A percentile compares a stretch with the other conserved stretches of the same genome.
These are phyloP conservation scores for Caretta caretta DNA, from an alignment of 2,113 vertebrate genomes.

Conservation along the genomic window DNA sequence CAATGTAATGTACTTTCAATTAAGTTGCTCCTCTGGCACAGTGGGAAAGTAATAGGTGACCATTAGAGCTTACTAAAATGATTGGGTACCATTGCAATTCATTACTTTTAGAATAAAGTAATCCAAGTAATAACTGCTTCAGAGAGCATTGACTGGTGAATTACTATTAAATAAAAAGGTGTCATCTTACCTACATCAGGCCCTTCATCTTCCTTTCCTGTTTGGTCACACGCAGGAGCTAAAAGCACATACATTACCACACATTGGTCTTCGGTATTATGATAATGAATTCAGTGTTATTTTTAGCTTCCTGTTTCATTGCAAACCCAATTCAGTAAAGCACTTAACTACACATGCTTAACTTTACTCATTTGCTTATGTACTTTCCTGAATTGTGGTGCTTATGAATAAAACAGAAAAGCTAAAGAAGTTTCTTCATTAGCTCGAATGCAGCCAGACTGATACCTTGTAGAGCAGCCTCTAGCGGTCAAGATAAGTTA, in stretches of 20 bases:
- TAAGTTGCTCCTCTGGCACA: not conserved
- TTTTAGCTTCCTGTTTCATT: not conserved
- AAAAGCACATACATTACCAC: not conserved
- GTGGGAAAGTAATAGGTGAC: not conserved
- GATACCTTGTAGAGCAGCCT: not conserved
- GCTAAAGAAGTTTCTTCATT: not conserved
- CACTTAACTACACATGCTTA: not conserved
- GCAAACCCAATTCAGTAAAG: not conserved
- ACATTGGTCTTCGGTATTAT: not conserved
- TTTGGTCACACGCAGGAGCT: not conserved
- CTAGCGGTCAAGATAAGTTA: not conserved
- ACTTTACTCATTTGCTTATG: not conserved
- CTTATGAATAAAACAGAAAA: not conserved
- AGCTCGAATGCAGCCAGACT: not conserved
- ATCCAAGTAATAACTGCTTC: not conserved
- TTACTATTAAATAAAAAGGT: not conserved
- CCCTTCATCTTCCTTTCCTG: not conserved
- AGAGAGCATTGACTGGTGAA: not conserved
- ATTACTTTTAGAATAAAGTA: not conserved
- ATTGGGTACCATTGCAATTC: not conserved
- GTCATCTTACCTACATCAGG: not conserved
- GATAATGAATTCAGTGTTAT: not conserved
- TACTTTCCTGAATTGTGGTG: not conserved
- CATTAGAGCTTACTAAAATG: not conserved
- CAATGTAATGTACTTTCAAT: not conserved